phyloP scores from a whole-genome alignment of 1,140 invertebrate species.

The Neodiprion pinetum region DNA sequence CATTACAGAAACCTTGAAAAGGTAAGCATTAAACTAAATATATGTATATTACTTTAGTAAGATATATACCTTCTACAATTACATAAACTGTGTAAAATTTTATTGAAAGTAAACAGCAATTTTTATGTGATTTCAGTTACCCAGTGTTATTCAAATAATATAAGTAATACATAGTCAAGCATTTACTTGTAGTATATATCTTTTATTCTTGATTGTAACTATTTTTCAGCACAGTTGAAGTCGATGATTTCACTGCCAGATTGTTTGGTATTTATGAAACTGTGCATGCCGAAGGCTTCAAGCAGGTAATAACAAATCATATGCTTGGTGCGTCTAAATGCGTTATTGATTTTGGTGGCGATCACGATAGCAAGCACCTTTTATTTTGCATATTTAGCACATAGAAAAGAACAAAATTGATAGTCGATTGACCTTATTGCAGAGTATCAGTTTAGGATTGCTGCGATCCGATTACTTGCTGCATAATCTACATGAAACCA shows the following conservation, averaged over 20 bases:
- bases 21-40: neutral
- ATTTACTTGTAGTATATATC: neutral
- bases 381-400: no score
- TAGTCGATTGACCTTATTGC: constrained; percentile 29
- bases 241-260: constrained; percentile 84
- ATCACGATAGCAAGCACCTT: no score
- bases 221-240: constrained; percentile 76
- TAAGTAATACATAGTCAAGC: constrained; percentile 10
- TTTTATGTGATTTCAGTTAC: no score
- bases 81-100: no score
- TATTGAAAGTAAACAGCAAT: no score
- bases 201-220: neutral
- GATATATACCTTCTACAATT: no score
- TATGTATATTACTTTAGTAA: no score
- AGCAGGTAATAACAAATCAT: constrained; percentile 65
- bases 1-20: constrained; percentile 71
- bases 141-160: no score
- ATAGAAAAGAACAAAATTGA: no score
- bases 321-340: no score
- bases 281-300: constrained; percentile 74
- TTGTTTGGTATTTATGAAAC: constrained; percentile 85
- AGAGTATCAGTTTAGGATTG: constrained; percentile 69
- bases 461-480: constrained; percentile 81
- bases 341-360: no score
- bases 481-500: constrained; percentile 64